These are phyloP conservation scores for Oligia fasciuncula DNA, from an alignment of 2,888 invertebrate genomes.

Conservation along the genomic window DNA sequence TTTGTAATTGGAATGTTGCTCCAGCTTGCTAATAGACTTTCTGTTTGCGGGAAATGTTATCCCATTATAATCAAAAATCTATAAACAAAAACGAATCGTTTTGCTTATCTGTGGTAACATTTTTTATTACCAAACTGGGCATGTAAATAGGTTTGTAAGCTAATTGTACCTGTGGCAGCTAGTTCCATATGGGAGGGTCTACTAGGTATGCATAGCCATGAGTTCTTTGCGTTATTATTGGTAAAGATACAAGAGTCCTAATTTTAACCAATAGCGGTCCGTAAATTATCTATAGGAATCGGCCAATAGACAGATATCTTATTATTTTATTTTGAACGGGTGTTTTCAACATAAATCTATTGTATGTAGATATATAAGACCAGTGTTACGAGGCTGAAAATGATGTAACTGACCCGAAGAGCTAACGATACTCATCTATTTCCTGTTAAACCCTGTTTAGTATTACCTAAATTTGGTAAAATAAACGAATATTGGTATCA, in stretches of 20 bases:
- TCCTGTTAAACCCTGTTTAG: background rate
- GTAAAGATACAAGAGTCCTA: background rate
- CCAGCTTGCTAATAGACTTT: constrained; percentile 15
- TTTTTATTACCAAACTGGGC: background rate
- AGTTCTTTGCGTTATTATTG: background rate
- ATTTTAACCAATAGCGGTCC: background rate
- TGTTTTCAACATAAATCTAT: constrained; percentile 4
- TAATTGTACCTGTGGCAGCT: no score
- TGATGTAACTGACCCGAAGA: background rate
- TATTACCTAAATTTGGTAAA: background rate
- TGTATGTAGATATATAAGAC: background rate
- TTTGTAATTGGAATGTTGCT: constrained; percentile 41
- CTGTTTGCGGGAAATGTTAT: background rate
- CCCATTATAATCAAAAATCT: background rate
- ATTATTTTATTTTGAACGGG: background rate
- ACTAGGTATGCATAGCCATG: background rate
- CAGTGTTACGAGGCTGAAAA: background rate
- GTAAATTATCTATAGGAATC: background rate
- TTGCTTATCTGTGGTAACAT: no score
- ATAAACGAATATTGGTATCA: background rate
- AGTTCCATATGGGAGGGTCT: background rate
- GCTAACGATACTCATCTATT: background rate
- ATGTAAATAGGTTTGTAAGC: background rate
- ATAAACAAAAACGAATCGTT: no score
- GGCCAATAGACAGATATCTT: background rate